Conservation (phyloP, 2,113 vertebrate species). For the Pipra filicauda region DNA sequence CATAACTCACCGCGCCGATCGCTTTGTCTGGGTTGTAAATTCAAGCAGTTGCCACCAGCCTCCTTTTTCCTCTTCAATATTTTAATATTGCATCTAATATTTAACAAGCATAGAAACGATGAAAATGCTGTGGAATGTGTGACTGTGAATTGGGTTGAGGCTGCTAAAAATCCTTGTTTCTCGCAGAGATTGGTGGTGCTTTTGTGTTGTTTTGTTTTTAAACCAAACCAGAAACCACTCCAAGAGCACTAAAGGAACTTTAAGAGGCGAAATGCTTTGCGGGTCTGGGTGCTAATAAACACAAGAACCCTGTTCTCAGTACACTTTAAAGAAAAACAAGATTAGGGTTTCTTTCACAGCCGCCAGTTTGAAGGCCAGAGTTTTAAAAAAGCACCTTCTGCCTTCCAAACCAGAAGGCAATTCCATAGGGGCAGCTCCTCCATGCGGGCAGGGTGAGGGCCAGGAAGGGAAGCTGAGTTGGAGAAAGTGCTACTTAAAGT, state of each 20-base stretch:
- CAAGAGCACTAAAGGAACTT: neutral
- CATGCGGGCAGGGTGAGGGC: neutral
- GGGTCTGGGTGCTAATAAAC: slow-evolving; percentile 11
- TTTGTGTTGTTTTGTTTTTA: neutral
- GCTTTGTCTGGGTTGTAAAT: slow-evolving; percentile 14
- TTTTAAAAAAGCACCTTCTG: slow-evolving; percentile 40
- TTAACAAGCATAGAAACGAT: slow-evolving; percentile 8
- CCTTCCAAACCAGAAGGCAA: neutral
- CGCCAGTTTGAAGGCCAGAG: neutral
- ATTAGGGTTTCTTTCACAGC: slow-evolving; percentile 15
- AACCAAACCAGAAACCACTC: neutral
- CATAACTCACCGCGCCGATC: neutral
- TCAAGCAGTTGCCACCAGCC: slow-evolving; percentile 5
- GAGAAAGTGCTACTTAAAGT: slow-evolving; percentile 74
- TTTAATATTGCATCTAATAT: slow-evolving; percentile 52
- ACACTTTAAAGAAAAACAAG: slow-evolving; percentile 4
- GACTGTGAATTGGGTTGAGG: neutral
- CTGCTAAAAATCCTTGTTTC: neutral
- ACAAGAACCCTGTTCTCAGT: neutral
- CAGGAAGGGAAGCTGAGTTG: slow-evolving; percentile 51
- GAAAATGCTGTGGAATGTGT: neutral
- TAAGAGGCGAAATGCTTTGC: neutral
- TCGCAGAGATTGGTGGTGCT: neutral
- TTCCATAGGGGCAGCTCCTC: slow-evolving; percentile 31
- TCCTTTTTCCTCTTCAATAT: slow-evolving; percentile 28